Conservation (phyloP, 2,113 vertebrate species). For the Melospiza melodia region DNA sequence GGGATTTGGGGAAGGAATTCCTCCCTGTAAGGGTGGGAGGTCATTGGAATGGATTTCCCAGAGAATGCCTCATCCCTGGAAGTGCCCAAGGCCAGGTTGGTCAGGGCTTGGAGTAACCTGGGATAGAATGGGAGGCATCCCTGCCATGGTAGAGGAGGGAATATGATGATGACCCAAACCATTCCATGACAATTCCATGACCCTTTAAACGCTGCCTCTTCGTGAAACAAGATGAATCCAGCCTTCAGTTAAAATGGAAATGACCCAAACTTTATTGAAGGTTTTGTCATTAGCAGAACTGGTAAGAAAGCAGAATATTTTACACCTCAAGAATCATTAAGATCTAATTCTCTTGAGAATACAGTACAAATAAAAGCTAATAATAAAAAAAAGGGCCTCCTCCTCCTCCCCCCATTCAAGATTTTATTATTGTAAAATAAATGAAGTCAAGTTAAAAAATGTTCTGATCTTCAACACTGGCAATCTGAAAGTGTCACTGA, state of each 20-base stretch:
- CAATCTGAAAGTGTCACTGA: conserved; percentile 38
- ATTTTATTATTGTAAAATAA: conserved; percentile 63
- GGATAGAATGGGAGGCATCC: not conserved
- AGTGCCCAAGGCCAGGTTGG: not conserved
- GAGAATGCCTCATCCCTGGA: not conserved
- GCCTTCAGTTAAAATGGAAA: not conserved
- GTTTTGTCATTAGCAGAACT: conserved; percentile 65
- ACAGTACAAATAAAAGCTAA: conserved; percentile 67
- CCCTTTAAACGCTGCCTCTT: not conserved
- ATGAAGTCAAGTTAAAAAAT: conserved; percentile 59
- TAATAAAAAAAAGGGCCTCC: not conserved
- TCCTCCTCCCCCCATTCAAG: conserved; percentile 11
- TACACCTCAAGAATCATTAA: conserved; percentile 76
- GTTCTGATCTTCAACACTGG: conserved; percentile 39
- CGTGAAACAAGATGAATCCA: not conserved
- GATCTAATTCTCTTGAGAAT: conserved; percentile 70
- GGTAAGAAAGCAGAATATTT: conserved; percentile 79
- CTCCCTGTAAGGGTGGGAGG: not conserved
- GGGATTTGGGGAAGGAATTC: not conserved
- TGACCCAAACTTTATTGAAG: conserved; percentile 76
- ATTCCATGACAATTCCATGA: not conserved
- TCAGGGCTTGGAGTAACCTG: not conserved
- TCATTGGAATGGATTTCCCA: not conserved
- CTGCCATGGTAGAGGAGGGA: not conserved
- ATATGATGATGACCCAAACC: not conserved